Evolutionary conservation across 2,797 vertebrate genomes (phyloP).

Genomic region (Scarus forsteni): DNA sequence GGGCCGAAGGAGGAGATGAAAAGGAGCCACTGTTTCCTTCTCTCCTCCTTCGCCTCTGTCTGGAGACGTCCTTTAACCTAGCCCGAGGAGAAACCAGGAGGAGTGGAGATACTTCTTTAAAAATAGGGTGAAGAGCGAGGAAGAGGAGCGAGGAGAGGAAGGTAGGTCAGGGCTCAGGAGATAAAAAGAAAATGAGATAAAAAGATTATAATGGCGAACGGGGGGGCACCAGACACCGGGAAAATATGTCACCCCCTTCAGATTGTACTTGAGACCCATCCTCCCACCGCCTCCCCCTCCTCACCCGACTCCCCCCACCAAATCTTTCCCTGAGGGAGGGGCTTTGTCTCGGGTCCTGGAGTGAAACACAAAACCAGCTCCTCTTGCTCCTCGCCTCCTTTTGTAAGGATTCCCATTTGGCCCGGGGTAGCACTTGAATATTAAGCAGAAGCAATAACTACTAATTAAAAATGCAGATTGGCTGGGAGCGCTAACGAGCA

Average conservation of each 20-base stretch:
- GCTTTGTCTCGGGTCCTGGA: conserved; percentile 87
- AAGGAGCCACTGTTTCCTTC: conserved; percentile 83
- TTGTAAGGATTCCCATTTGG: conserved; percentile 88
- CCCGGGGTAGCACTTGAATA: conserved; percentile 89
- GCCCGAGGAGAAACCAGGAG: conserved; percentile 74
- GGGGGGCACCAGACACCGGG: conserved; percentile 75
- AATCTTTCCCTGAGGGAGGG: conserved; percentile 83
- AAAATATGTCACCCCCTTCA: conserved; percentile 79
- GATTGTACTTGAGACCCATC: conserved; percentile 82
- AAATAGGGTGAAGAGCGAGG: conserved; percentile 66
- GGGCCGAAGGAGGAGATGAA: conserved; percentile 79
- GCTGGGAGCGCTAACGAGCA: conserved; percentile 89
- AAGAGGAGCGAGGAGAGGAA: conserved; percentile 43
- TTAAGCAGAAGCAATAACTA: conserved; percentile 91
- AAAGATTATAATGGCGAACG: conserved; percentile 79
- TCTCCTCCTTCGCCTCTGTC: conserved; percentile 55
- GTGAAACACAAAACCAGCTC: conserved; percentile 88
- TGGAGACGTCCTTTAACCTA: conserved; percentile 81
- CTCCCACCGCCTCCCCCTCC: conserved; percentile 68
- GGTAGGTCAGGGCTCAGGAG: conserved; percentile 80
- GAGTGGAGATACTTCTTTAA: conserved; percentile 74
- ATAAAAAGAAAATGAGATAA: conserved; percentile 81
- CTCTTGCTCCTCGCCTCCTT: conserved; percentile 63
- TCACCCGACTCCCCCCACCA: conserved; percentile 58
- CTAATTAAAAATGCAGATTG: conserved; percentile 93